phyloP scores from a whole-genome alignment of 2,888 invertebrate species.

The Trissolcus brochymenae region DNA sequence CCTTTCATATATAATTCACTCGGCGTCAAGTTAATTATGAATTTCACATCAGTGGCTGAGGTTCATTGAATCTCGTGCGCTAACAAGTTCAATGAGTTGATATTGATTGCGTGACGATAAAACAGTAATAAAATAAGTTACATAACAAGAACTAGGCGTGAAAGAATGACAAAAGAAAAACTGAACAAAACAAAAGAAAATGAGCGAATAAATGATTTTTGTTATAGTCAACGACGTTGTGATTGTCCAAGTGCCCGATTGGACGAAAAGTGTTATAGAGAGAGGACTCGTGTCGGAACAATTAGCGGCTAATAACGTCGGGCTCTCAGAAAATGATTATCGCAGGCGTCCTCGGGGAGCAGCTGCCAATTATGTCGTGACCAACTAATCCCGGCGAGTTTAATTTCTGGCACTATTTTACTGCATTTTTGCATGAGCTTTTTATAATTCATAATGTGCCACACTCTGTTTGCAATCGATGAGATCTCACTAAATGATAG shows the following conservation, averaged over 20 bases:
- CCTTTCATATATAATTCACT: too few species aligned
- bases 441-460: slow-evolving; percentile 13
- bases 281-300: slow-evolving; percentile 21
- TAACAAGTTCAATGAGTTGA: too few species aligned
- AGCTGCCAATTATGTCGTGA: slow-evolving; percentile 41
- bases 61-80: too few species aligned
- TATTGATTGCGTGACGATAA: too few species aligned
- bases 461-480: slow-evolving; percentile 13
- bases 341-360: slow-evolving; percentile 44
- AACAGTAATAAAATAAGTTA: too few species aligned
- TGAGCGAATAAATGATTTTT: background rate
- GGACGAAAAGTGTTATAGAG: slow-evolving; percentile 26
- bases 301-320: slow-evolving; percentile 40
- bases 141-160: too few species aligned
- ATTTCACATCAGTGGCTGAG: too few species aligned
- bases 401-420: slow-evolving; percentile 38
- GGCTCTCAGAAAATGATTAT: slow-evolving; percentile 43
- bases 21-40: too few species aligned
- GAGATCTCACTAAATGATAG: slow-evolving; percentile 20
- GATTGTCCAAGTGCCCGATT: slow-evolving; percentile 11
- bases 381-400: slow-evolving; percentile 55
- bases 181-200: too few species aligned
- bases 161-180: too few species aligned
- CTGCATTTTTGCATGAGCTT: slow-evolving; percentile 14
- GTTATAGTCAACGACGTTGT: background rate